Evolutionary conservation across 2,888 invertebrate species (phyloP), one percentile per base, ranked within the genome.

Genomic region (Gari tellinella): DNA sequence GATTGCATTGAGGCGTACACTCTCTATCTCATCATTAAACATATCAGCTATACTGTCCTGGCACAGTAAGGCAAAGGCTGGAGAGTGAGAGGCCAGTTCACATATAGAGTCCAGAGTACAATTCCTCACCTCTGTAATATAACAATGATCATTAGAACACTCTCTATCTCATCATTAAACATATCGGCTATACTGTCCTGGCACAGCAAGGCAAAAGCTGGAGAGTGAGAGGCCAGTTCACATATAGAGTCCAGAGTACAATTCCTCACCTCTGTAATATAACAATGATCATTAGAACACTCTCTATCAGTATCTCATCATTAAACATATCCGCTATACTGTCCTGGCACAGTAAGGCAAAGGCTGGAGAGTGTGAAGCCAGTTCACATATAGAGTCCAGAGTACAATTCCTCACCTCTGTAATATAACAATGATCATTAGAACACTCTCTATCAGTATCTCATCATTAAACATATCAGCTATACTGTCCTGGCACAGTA

Each of bases 391-490:
- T 94, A 0, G 99, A 97, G 89, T 97, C 97, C 0, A 99, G 96
- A 0, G 98, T 95, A 0, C 98, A 98, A 69, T 96, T 97, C 72
- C 99, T 95, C 0, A 99, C 99, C 94, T 98, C 97, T 94, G 91
- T 25, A 90, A 87, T 26, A n/a, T 96, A 83, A 99, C 99, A 1
- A 99, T 98, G 88, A 97, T 96, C 64, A 99, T 93, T 21, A 98
- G 94, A 14, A 99, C 99, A 90, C 97, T 97, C 92, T 99, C 98
- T 80, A 99, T 99, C n/a, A n/a, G n/a, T n/a, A n/a, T n/a, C 94
- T 99, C 99, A 90, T 99, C 99, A 92, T 99, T 99, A 92, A 99
- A 99, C 99, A 99, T 99, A 91, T 99, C 99, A 1, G 99, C 99
- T 49, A 99, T 94, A 90, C 98, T 99, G 92, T 99, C 99, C 38